These are phyloP conservation scores for Odontocerum albicorne DNA, from an alignment of 2,888 invertebrate genomes.

Conservation along the genomic window DNA sequence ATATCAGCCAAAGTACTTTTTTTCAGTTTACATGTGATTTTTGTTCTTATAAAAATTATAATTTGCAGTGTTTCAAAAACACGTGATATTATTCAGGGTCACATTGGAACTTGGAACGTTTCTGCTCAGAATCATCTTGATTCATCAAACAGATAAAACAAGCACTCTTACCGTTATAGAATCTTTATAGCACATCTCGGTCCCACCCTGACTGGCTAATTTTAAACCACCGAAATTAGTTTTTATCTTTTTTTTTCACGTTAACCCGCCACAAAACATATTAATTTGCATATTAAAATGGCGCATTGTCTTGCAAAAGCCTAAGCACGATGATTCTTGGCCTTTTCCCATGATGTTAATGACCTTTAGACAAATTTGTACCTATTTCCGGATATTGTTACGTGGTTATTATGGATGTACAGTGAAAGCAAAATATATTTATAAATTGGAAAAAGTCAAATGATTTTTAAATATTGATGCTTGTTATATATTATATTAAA, in stretches of 20 bases:
- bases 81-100: no score
- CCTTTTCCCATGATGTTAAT: conserved; percentile 14
- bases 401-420: no score
- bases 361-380: conserved; percentile 15
- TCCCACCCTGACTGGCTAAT: conserved; percentile 23
- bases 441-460: no score
- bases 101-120: no score
- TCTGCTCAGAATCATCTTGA: not conserved
- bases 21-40: no score
- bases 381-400: no score
- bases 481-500: no score
- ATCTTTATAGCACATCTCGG: conserved; percentile 32
- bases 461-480: no score
- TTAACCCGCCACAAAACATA: conserved; percentile 2
- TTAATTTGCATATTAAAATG: conserved; percentile 31
- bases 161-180: conserved; percentile 27
- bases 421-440: no score
- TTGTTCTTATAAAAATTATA: no score
- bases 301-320: conserved; percentile 26
- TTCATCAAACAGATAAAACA: conserved; percentile 26
- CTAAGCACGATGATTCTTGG: conserved; percentile 14
- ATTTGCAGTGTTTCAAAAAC: no score
- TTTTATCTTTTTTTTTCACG: conserved; percentile 10
- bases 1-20: no score
- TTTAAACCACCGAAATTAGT: conserved; percentile 14